Base-by-base conservation (phyloP, 2,888 invertebrate genomes). In the Lapara coniferarum region DNA sequence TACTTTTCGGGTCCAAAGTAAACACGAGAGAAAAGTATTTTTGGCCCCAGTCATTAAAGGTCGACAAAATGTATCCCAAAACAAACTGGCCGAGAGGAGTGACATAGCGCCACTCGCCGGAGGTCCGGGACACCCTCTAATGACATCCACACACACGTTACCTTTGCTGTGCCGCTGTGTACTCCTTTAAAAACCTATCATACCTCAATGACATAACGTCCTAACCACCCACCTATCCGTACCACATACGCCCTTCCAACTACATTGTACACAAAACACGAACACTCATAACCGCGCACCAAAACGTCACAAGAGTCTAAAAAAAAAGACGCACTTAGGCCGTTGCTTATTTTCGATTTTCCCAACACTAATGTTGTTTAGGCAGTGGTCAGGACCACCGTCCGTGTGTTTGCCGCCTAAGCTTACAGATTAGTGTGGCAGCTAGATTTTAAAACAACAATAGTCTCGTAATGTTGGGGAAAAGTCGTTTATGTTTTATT, bases 31-130 rank as follows among this genome's bases (percentile, higher is more conserved):
- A 37, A 1, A 25, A 37, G 37, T 37, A 2, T 37, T 37, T 37
- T 37, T 37, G 37, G 37, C 8, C 37, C 37, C 37, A 8, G 37
- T 37, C 70, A 70, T 72, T 71, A 67, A 71, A 72, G 56, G 30
- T 37, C 56, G 69, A 57, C 56, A 51, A 37, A 66, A 68, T 70
- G 59, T 74, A 73, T 59, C 72, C 71, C 75, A 79, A 85, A 76
- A 73, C 81, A 83, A 76, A 72, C 81, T 74, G 78, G 75, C 74
- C 76, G 75, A 78, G 80, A 81, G 74, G 70, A 72, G 75, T 75
- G 73, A 75, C 76, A 77, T 82, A 92, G 92, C 92, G 92, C 92
- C 93, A 89, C 91, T 73, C 88, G 75, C 85, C 77, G 92, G 92
- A 87, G 92, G 91, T 91, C 90, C 80, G 81, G 78, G 70, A 74